Evolutionary conservation across 2,113 vertebrate genomes (phyloP).

Genomic region (Arenaria interpres): DNA sequence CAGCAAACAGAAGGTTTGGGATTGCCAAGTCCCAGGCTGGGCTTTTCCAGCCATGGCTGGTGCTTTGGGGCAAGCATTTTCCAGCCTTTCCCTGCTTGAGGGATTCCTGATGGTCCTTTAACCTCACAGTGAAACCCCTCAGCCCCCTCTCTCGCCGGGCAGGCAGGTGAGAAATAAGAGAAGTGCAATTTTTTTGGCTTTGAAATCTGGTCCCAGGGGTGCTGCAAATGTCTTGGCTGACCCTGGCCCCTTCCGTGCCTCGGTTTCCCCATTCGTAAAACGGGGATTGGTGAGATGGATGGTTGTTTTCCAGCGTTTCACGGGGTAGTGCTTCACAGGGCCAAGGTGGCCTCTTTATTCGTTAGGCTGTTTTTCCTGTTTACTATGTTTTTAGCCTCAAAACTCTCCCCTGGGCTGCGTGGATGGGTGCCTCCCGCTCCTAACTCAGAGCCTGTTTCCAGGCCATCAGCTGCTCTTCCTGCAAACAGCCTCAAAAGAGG

Average conservation of each 20-base stretch:
- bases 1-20: not conserved
- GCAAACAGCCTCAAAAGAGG: not conserved
- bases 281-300: not conserved
- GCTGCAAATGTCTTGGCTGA: not conserved
- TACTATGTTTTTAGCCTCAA: not conserved
- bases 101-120: not conserved
- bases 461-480: conserved; percentile 13
- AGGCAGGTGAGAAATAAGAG: not conserved
- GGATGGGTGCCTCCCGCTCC: not conserved
- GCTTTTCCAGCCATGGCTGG: not conserved
- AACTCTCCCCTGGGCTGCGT: not conserved
- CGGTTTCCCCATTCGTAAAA: not conserved
- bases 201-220: not conserved
- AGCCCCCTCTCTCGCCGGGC: not conserved
- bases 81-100: not conserved
- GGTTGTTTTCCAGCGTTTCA: not conserved
- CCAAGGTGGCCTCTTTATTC: not conserved
- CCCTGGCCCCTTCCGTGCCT: not conserved
- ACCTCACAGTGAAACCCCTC: rapidly evolving
- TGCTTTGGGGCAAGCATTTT: rapidly evolving
- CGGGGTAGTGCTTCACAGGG: not conserved
- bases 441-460: not conserved
- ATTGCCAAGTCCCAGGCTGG: not conserved
- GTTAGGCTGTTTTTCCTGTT: not conserved
- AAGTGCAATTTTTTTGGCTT: rapidly evolving